Conservation (phyloP, 2,888 invertebrate genomes). For the Acleris sparsana region DNA sequence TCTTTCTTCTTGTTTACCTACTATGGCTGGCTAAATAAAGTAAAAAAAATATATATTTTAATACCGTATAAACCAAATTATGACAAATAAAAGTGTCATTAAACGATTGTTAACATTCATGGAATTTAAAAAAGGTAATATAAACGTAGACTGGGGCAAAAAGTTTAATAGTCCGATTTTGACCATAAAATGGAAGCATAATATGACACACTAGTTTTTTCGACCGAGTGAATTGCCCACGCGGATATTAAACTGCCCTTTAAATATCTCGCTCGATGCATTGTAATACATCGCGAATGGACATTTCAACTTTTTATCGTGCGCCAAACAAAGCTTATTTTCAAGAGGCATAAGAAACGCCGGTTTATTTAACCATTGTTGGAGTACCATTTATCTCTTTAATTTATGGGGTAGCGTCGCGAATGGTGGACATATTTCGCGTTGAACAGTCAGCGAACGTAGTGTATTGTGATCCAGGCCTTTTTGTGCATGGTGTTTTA, state of each 20-base stretch:
- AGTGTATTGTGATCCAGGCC: slow-evolving; percentile 37
- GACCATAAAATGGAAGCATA: slow-evolving; percentile 59
- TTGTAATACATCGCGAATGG: slow-evolving; percentile 64
- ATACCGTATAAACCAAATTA: slow-evolving; percentile 6
- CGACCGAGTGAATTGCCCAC: slow-evolving; percentile 54
- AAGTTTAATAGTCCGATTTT: slow-evolving; percentile 42
- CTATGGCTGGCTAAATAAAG: too few relatives aligned
- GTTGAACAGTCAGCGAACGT: slow-evolving; percentile 50
- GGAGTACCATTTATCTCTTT: slow-evolving; percentile 78
- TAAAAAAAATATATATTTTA: neutral
- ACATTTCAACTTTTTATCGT: slow-evolving; percentile 74
- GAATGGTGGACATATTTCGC: slow-evolving; percentile 74
- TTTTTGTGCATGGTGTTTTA: slow-evolving; percentile 41
- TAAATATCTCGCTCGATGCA: slow-evolving; percentile 62
- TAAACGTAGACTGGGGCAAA: slow-evolving; percentile 29
- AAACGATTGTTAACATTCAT: slow-evolving; percentile 26
- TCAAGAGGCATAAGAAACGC: slow-evolving; percentile 73
- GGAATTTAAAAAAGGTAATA: slow-evolving; percentile 15
- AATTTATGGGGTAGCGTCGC: slow-evolving; percentile 78
- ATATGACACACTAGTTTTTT: slow-evolving; percentile 61
- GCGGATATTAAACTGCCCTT: slow-evolving; percentile 63
- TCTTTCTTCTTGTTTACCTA: too few relatives aligned
- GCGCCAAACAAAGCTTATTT: slow-evolving; percentile 71
- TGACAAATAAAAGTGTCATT: slow-evolving; percentile 10
- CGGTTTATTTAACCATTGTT: slow-evolving; percentile 81